Evolutionary conservation across 1,140 invertebrate genomes (phyloP).

Genomic region (Drosophila grimshawi): DNA sequence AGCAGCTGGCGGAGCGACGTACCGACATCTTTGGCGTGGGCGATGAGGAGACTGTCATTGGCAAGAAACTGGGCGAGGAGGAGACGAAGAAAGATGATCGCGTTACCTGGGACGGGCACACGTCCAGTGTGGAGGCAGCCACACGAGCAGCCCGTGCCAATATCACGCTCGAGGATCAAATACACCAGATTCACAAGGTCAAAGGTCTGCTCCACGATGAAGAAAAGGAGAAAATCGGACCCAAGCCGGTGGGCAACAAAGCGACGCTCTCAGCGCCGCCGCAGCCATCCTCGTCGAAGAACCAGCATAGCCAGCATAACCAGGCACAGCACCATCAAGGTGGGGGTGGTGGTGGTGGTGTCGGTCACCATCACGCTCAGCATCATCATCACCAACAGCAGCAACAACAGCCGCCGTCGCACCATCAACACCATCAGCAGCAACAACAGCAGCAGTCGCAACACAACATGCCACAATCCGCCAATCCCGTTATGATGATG

Average conservation of each 20-base stretch:
- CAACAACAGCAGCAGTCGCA: slow-evolving; percentile 60
- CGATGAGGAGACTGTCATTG: slow-evolving; percentile 99
- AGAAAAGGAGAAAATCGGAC: slow-evolving; percentile 96
- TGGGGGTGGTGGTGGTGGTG: slow-evolving; percentile 38
- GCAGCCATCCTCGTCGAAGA: slow-evolving; percentile 62
- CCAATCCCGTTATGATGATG: slow-evolving; percentile 88
- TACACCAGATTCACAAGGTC: slow-evolving; percentile 98
- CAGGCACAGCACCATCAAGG: slow-evolving; percentile 67
- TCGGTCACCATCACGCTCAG: slow-evolving; percentile 51
- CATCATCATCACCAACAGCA: slow-evolving; percentile 62
- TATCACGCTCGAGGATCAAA: slow-evolving; percentile 98
- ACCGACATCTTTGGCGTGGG: slow-evolving; percentile 99
- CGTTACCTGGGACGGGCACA: slow-evolving; percentile 99
- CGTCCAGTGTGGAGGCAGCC: slow-evolving; percentile 95
- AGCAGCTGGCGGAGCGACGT: slow-evolving; percentile 98
- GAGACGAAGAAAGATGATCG: slow-evolving; percentile 94
- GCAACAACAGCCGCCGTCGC: slow-evolving; percentile 38
- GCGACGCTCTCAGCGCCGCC: slow-evolving; percentile 67
- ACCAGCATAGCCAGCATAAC: slow-evolving; percentile 49
- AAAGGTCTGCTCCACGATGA: slow-evolving; percentile 97
- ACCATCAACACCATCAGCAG: slow-evolving; percentile 55
- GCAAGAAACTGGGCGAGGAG: slow-evolving; percentile 99
- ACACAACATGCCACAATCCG: slow-evolving; percentile 52
- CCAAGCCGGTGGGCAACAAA: slow-evolving; percentile 88
- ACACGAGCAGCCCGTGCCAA: slow-evolving; percentile 96